A percentile compares a stretch with the other conserved stretches of the same genome.
Conservation (phyloP, 1,140 invertebrate species). For the Varroa destructor region DNA sequence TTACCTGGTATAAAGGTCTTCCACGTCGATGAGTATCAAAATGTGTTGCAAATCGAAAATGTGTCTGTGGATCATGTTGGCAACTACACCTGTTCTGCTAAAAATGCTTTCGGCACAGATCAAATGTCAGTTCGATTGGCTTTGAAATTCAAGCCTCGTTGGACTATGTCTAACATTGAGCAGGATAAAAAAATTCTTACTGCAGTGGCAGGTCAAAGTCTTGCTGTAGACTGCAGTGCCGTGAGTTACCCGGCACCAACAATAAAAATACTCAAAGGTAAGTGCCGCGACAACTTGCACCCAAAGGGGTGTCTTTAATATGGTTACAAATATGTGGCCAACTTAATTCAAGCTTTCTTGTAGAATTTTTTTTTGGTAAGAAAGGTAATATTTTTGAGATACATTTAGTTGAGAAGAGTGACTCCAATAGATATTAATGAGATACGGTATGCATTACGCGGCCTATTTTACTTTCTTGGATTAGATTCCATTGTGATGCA, state of each 20-base stretch:
- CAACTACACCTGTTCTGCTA: constrained; percentile 60
- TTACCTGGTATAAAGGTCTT: not conserved
- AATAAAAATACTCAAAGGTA: constrained; percentile 1
- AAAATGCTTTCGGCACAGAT: constrained; percentile 52
- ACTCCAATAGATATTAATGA: no score
- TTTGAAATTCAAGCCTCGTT: constrained; percentile 6
- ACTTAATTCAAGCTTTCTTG: no score
- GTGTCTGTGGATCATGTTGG: constrained; percentile 47
- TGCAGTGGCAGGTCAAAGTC: not conserved
- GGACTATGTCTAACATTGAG: not conserved
- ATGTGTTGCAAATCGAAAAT: constrained; percentile 14
- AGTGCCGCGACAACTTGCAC: no score
- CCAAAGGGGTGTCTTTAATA: no score
- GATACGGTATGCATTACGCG: no score
- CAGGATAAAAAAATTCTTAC: not conserved
- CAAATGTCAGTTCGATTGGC: constrained; percentile 36
- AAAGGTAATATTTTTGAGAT: no score
- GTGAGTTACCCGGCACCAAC: not conserved
- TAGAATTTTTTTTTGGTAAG: no score
- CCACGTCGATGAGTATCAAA: constrained; percentile 3
- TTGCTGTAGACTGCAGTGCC: not conserved
- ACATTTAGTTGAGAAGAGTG: no score
- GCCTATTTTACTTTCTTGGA: no score
- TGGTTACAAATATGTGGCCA: no score
- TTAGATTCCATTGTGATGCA: no score